phyloP scores from a whole-genome alignment of 2,113 vertebrate species.

The Toxotes jaculatrix region DNA sequence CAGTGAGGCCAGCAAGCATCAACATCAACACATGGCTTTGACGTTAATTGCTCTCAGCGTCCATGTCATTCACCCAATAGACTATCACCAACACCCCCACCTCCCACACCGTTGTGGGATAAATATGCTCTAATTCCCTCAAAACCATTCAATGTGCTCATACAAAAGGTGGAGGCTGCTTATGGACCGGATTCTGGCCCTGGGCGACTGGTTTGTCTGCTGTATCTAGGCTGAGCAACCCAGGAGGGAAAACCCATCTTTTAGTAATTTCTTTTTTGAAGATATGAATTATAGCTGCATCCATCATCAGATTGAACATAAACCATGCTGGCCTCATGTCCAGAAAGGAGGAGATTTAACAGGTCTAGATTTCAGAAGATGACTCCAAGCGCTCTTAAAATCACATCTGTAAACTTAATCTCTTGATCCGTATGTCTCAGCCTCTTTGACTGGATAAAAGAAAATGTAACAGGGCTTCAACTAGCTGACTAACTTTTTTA shows the following conservation, averaged over 20 bases:
- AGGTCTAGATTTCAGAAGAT: background rate
- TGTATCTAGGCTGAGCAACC: conserved; percentile 6
- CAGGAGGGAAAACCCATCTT: conserved; percentile 3
- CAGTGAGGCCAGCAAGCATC: background rate
- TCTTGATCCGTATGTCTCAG: too few species aligned
- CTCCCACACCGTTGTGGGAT: conserved; percentile 51
- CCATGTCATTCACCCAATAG: conserved; percentile 1
- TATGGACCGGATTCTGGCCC: conserved; percentile 16
- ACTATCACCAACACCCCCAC: background rate
- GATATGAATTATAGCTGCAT: conserved; percentile 39
- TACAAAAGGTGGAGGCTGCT: background rate
- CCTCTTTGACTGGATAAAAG: too few species aligned
- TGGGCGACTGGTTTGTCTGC: conserved; percentile 6
- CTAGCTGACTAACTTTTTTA: too few species aligned
- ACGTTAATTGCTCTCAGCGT: conserved; percentile 41
- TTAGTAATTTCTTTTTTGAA: conserved; percentile 42
- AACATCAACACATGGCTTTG: conserved; percentile 25
- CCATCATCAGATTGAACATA: background rate
- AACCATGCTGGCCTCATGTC: background rate
- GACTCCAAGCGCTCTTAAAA: background rate
- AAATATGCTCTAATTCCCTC: conserved; percentile 71
- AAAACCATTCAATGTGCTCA: conserved; percentile 30
- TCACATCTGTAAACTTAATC: background rate
- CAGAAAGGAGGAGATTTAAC: background rate
- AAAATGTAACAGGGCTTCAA: background rate